phyloP scores from a whole-genome alignment of 2,797 vertebrate species.

The Tapera naevia region DNA sequence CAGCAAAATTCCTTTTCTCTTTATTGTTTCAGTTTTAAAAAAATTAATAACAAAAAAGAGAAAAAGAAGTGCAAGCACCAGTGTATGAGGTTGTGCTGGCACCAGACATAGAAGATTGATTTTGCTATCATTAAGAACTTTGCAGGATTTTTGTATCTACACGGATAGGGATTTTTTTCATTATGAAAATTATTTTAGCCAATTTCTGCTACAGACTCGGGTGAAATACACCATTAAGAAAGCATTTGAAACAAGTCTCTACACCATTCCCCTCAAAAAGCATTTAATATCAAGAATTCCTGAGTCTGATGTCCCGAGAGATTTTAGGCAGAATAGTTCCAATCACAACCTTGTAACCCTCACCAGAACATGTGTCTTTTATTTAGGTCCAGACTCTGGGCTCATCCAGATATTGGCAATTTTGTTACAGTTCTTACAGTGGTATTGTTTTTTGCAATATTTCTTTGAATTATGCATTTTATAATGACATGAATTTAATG shows the following conservation, averaged over 20 bases:
- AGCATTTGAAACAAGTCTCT: background rate
- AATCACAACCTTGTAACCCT: background rate
- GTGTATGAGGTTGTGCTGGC: background rate
- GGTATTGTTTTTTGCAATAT: background rate
- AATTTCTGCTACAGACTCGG: background rate
- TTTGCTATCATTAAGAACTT: background rate
- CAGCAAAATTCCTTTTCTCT: conserved; percentile 39
- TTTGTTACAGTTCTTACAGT: background rate
- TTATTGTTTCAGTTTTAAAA: conserved; percentile 3
- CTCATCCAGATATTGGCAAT: background rate
- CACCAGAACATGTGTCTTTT: accelerated
- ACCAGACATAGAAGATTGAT: background rate
- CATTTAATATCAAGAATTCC: background rate
- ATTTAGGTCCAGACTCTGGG: background rate
- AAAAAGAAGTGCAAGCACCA: background rate
- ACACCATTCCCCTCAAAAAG: background rate
- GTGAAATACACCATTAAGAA: background rate
- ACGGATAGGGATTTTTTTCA: background rate
- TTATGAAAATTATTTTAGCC: background rate
- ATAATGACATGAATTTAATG: background rate
- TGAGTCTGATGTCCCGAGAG: background rate
- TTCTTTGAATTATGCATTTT: background rate
- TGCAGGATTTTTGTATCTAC: background rate
- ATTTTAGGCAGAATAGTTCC: background rate
- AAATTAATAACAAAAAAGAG: background rate